These are phyloP conservation scores for Diplazon laetatorius DNA, from an alignment of 2,888 invertebrate genomes.

Conservation along the genomic window DNA sequence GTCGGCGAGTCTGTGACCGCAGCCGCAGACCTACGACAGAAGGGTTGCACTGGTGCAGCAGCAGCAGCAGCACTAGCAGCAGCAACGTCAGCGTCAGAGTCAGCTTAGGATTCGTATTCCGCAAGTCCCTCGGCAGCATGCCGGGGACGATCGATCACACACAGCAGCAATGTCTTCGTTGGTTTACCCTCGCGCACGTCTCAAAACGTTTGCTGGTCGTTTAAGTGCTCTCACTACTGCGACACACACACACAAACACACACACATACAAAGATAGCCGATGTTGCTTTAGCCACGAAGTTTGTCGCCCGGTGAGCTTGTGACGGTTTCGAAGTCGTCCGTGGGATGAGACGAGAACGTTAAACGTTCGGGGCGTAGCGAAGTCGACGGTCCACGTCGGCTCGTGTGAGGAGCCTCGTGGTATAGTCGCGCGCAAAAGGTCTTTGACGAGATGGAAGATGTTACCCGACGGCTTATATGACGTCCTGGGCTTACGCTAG, in stretches of 20 bases:
- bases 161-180: background rate
- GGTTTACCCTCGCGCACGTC: background rate
- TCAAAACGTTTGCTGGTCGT: constrained; percentile 6
- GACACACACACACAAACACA: background rate
- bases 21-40: constrained; percentile 20
- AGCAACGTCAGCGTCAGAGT: too few relatives aligned
- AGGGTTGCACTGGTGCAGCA: constrained; percentile 5
- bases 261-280: background rate
- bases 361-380: constrained; percentile 66
- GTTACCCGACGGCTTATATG: constrained; percentile 33
- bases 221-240: constrained; percentile 17
- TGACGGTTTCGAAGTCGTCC: background rate
- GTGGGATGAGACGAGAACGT: constrained; percentile 50
- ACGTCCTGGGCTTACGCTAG: constrained; percentile 3
- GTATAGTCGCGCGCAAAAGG: constrained; percentile 42
- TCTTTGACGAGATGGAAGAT: constrained; percentile 32
- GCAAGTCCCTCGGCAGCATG: constrained; percentile 28
- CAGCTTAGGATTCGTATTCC: constrained; percentile 15
- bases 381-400: constrained; percentile 62
- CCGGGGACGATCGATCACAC: constrained; percentile 29
- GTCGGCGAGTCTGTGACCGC: constrained; percentile 32
- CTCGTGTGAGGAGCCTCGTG: constrained; percentile 36
- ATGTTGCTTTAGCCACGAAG: constrained; percentile 9
- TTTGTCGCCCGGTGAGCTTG: background rate
- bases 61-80: too few relatives aligned